These are phyloP conservation scores for Drosophila subquinaria DNA, from an alignment of 2,888 invertebrate genomes.

Conservation along the genomic window DNA sequence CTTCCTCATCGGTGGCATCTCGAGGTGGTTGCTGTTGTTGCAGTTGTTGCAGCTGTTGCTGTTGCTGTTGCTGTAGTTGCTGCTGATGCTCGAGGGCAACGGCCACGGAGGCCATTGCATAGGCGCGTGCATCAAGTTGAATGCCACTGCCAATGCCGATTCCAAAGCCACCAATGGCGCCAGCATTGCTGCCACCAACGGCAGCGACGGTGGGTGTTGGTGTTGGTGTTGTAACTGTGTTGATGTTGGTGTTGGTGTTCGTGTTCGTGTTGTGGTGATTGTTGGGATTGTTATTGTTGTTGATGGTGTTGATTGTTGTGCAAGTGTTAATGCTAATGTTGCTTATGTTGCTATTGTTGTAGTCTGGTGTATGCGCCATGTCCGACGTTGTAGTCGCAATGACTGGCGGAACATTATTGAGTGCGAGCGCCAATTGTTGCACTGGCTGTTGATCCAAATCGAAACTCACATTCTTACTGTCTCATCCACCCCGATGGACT, in stretches of 20 bases:
- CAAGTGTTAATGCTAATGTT: slow-evolving; percentile 3
- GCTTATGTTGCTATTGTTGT: neutral
- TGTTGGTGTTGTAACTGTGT: slow-evolving; percentile 23
- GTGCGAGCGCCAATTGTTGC: slow-evolving; percentile 28
- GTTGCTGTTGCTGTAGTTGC: slow-evolving; percentile 38
- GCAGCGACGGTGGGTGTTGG: slow-evolving; percentile 7
- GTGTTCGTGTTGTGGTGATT: neutral
- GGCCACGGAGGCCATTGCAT: slow-evolving; percentile 76
- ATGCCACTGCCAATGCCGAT: slow-evolving; percentile 20
- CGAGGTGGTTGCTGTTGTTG: slow-evolving; percentile 41
- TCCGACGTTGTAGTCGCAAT: slow-evolving; percentile 25
- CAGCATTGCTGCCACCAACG: slow-evolving; percentile 17
- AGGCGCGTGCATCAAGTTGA: slow-evolving; percentile 68
- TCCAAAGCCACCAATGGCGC: slow-evolving; percentile 24
- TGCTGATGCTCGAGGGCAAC: slow-evolving; percentile 69
- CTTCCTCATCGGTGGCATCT: slow-evolving; percentile 81
- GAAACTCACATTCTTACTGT: slow-evolving; percentile 85
- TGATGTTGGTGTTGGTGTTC: slow-evolving; percentile 12
- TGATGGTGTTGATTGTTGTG: neutral
- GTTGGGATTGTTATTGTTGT: neutral
- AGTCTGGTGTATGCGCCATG: slow-evolving; percentile 18
- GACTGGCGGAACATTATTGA: slow-evolving; percentile 11
- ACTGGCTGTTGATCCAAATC: slow-evolving; percentile 77
- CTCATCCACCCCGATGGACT: slow-evolving; percentile 85
- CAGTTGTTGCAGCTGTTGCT: slow-evolving; percentile 28